Conservation (phyloP, 2,113 vertebrate genomes). For the Cathartes aura region DNA sequence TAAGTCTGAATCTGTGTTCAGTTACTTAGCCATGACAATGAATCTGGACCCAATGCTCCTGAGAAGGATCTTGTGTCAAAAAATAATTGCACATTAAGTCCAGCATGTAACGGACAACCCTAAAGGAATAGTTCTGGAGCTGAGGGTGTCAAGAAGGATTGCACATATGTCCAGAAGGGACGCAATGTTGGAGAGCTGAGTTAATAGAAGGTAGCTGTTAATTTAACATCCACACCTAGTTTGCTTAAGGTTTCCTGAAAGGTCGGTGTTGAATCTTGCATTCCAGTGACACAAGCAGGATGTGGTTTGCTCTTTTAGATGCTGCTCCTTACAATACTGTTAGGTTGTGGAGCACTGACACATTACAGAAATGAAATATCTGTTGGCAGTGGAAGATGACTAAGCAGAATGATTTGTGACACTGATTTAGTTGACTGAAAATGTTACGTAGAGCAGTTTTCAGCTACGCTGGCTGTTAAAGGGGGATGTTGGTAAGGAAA, state of each 20-base stretch:
- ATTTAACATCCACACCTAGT: background rate
- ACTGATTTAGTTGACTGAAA: background rate
- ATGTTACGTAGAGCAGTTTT: background rate
- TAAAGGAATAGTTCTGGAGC: background rate
- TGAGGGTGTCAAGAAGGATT: background rate
- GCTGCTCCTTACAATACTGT: background rate
- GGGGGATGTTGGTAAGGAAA: background rate
- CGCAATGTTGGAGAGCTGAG: background rate
- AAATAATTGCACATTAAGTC: background rate
- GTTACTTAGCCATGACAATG: background rate
- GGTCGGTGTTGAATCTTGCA: background rate
- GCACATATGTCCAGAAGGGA: fast-evolving
- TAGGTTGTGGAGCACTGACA: background rate
- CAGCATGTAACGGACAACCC: fast-evolving
- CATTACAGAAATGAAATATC: background rate
- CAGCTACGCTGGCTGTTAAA: background rate
- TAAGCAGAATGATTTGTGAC: background rate
- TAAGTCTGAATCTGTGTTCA: background rate
- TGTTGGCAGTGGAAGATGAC: background rate
- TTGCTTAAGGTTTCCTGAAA: background rate
- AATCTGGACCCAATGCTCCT: background rate
- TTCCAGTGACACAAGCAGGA: background rate
- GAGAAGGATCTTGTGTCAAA: background rate
- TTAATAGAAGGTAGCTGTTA: background rate
- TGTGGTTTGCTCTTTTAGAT: background rate